Evolutionary conservation across 92 coral and sea anemone species (phyloP), one percentile per base, ranked within the genome.

Genomic region (Epizoanthus ramosus): DNA sequence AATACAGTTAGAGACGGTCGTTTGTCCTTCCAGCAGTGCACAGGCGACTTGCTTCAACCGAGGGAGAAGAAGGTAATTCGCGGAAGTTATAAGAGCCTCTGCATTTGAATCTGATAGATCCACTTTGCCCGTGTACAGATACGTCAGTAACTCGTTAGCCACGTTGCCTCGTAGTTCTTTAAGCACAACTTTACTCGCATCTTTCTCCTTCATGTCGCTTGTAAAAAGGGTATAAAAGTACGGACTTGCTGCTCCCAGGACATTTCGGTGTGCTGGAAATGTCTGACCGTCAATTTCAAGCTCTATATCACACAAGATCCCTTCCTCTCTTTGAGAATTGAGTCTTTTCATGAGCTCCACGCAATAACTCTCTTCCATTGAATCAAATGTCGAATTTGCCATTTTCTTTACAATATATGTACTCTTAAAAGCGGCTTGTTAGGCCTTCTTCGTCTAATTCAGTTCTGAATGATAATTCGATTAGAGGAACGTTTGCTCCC

Each of bases 41-140:
- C 98, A 87, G 23, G 98, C 96, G 13, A 88, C 64, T 68, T 74
- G 79, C 59, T 95, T 95, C 16, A 95, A 89, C 54, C 88, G 92
- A 2, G 93, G 90, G 8, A 92, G 88, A n/a, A 90, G 88, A 67
- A 91, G 84, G 82, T 91, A 95, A 58, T 95, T 91, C 4, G 98
- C 98, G 5, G 95, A 79, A 9, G 89, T 89, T 52, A 95, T 84
- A 23, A 95, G 75, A 33, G 91, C 95, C 83, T 93, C 98, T 9
- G 95, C 98, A 59, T 95, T 95, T 10, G 89, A 60, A 5, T 88
- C 87, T 28, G 75, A 87, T 37, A 93, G 81, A 28, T 89, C 74
- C 1, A 91, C 88, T 63, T 91, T 87, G 33, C 98, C 95, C 0
- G 96, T 95, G 88, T 95, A 95, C 5, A 95, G 75, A 70, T 93